Conservation (phyloP, 2,888 invertebrate species). For the Rhagonycha lutea region DNA sequence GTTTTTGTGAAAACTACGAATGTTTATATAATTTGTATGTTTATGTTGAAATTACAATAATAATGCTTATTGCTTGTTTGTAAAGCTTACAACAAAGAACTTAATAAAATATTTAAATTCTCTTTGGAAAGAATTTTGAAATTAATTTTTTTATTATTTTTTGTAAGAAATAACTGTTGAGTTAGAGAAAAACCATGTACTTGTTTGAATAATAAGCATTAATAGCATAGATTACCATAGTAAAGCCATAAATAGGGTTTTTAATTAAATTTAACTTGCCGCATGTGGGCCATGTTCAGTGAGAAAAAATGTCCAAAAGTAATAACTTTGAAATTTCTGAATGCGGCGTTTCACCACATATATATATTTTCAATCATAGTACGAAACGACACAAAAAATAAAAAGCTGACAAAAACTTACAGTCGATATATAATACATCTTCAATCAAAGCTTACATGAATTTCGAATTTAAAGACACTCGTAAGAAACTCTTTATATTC, state of each 20-base stretch:
- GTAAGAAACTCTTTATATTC: background rate
- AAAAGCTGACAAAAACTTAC: conserved; percentile 3
- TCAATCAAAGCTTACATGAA: conserved; percentile 9
- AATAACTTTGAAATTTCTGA: conserved; percentile 4
- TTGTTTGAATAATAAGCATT: background rate
- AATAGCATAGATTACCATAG: background rate
- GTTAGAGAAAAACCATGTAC: background rate
- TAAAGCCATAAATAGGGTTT: background rate
- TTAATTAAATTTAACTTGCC: background rate
- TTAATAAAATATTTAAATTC: too few relatives aligned
- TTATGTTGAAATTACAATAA: too few relatives aligned
- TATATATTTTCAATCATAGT: conserved; percentile 11
- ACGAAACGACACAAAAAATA: background rate
- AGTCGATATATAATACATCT: conserved; percentile 8
- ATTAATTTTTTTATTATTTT: background rate
- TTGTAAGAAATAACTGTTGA: background rate
- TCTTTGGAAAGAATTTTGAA: too few relatives aligned
- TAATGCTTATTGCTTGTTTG: too few relatives aligned
- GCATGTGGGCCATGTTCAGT: background rate
- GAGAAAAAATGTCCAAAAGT: background rate
- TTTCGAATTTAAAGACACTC: background rate
- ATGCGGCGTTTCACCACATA: background rate
- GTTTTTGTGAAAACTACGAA: background rate
- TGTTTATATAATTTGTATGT: background rate
- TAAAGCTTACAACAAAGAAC: too few relatives aligned